Base-by-base conservation (phyloP, 2,888 invertebrate genomes). In the Cylloceria caligata region DNA sequence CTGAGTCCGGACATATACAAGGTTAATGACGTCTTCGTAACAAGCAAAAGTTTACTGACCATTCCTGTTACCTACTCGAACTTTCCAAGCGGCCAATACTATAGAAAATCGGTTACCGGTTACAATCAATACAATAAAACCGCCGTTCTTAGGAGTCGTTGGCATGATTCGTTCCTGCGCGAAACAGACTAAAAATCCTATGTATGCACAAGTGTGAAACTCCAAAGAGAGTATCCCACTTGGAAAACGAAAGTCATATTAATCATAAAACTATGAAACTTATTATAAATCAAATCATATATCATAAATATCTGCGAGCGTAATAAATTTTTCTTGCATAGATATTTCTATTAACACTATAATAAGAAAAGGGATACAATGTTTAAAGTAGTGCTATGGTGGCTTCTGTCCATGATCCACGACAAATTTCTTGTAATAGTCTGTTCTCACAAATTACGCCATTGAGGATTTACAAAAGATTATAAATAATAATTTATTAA, bases 171-270 rank as follows among this genome's bases (percentile, higher is more conserved):
- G n/a, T n/a, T n/a, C n/a, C n/a, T n/a, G n/a, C n/a, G n/a, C n/a
- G n/a, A n/a, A 67, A 27, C 3, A 81, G 24, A 9, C 77, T 16
- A 86, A 80, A 81, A 88, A 83, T 73, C 68, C 85, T 0, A 88
- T 85, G 62, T 88, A 87, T 49, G 84, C 87, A 0, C 87, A 87
- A 30, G 77, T 88, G 2, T 83, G 84, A 55, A 88, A 87, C 49
- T 87, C 86, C 0, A 87, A 88, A 79, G 89, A 88, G 75, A n/a
- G 52, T 0, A 19, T 6, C 52, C 64, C 69, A 19, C 78, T 81
- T 7, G 81, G 68, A 13, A 78, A 83, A 67, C 75, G 82, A 52
- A 52, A 11, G 52, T 9, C 24, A 13, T 11, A 52, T 27, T 52
- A 24, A 52, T 11, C 0, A 11, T 13, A 11, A 11, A 11, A 21